Base-by-base conservation (phyloP, 2,888 invertebrate genomes). In the Amphipoea oculea region DNA sequence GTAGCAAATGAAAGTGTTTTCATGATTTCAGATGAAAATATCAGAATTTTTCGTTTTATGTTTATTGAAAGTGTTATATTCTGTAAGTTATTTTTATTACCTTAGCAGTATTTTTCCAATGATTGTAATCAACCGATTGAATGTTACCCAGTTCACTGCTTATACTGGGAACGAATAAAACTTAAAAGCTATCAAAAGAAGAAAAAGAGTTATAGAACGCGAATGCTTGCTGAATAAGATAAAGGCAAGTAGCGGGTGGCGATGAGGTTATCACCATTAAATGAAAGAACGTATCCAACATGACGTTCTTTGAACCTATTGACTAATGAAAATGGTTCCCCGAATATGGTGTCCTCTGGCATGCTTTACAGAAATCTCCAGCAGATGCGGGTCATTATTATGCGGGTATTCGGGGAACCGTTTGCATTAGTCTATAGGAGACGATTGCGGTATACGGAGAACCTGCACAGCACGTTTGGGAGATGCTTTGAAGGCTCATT, bases 1-100 rank as follows among this genome's bases (percentile, higher is more conserved):
- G 5, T 48, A 73, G 73, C 1, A 73, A 60, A 63, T 79, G 45
- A 67, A 70, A 57, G 20, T 45, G 36, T 62, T 83, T 83, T 65
- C 42, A 42, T 78, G 51, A 40, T 67, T 73, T 29, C 42, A 4
- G 6, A 45, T 73, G 57, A 36, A n/a, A 36, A 3, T 83, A 57
- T 65, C 48, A 17, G 40, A 20, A 60, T 20, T 68, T 54, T 67
- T n/a, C 48, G 40, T 81, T 71, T 68, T 40, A 77, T 83, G 14
- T 62, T 62, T 67, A 62, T 78, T 68, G 45, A 66, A 23, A 57
- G 23, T 20, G 9, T 3, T 76, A 29, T 40, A 40, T 5, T 71
- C 48, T 40, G 54, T 29, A 29, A 42, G 0, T 29, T 23, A 11
- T 29, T 40, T 63, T 63, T 63, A 63, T 17, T 4, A 23, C 23